Base-by-base conservation (phyloP, 53 echinoderm and acorn worm genomes). In the Henricia sp. region DNA sequence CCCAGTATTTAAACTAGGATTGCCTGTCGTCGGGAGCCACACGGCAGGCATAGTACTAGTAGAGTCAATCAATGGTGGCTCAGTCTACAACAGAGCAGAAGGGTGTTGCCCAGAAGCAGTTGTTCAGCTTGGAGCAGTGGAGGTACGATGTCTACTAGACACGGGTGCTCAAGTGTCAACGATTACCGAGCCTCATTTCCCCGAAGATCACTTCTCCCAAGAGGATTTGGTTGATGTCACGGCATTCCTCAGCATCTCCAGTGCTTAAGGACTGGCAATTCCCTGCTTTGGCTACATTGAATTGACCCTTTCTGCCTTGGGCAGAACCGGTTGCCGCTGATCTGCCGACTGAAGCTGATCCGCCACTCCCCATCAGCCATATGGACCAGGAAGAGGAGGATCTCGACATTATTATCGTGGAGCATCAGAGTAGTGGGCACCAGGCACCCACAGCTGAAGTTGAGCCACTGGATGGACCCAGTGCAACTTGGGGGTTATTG, bases 121-220 rank as follows among this genome's bases (percentile, higher is more conserved):
- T 4, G 85, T 85, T 17, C 19, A 41, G 12, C 28, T 85, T 0
- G 63, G 34, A 1, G 38, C 17, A 3, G 12, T 3, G 1, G 70
- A 80, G 37, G 76, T 94, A 19, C 37, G 63, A 19, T 95, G 95
- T 52, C 66, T 94, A 48, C 46, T 91, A 1, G 85, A 93, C 74
- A 87, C 90, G 0, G 88, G 93, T 24, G 88, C 91, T 9, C 91
- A 95, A 71, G 90, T 95, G 4, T 92, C 95, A 2, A 95, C 95
- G 1, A 24, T 95, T 0, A 92, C 89, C 4, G 90, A 92, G 56
- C 55, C 82, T n/a, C 92, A 84, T 60, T 95, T 65, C 52, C 76
- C n/a, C n/a, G n/a, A 62, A 37, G 68, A 89, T 72, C 62, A 87
- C 58, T 85, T 95, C 35, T 51, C 86, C 52, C 52, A 78, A 57